Conservation (phyloP, 2,797 vertebrate species). For the Aphelocoma californica region DNA sequence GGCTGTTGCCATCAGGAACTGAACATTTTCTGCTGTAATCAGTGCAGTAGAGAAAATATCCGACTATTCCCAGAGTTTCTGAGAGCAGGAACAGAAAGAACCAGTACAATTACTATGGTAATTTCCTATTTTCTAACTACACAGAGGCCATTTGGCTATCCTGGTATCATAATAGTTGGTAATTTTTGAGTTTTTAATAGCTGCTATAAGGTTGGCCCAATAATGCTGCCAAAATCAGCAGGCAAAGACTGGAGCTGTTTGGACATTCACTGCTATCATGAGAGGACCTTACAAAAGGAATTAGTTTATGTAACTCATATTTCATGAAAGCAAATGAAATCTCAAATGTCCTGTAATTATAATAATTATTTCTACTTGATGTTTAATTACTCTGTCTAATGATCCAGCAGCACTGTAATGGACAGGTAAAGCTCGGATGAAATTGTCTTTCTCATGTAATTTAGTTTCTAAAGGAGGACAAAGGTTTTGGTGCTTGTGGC, state of each 20-base stretch:
- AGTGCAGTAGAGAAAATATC: background rate
- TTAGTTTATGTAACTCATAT: slow-evolving; percentile 43
- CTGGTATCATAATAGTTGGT: slow-evolving; percentile 19
- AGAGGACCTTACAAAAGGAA: slow-evolving; percentile 27
- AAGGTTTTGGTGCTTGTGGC: background rate
- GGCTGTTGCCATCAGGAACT: background rate
- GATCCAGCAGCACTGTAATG: slow-evolving; percentile 8
- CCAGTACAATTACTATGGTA: slow-evolving; percentile 2
- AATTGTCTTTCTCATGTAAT: slow-evolving; percentile 4
- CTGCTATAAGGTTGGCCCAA: background rate
- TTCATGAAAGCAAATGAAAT: slow-evolving; percentile 51
- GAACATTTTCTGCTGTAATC: background rate
- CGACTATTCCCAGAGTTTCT: background rate
- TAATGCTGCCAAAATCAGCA: slow-evolving; percentile 31
- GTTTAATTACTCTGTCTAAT: slow-evolving; percentile 62
- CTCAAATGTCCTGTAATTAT: slow-evolving; percentile 52
- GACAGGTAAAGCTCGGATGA: slow-evolving; percentile 47
- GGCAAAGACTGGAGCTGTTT: slow-evolving; percentile 16
- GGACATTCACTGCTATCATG: background rate
- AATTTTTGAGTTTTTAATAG: slow-evolving; percentile 48
- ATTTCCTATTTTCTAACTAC: slow-evolving; percentile 35
- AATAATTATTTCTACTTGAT: slow-evolving; percentile 66
- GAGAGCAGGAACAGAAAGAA: background rate
- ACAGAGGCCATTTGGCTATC: slow-evolving; percentile 1
- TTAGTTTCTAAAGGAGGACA: background rate